These are phyloP conservation scores for Todus mexicanus DNA, from an alignment of 2,797 vertebrate species.

Conservation along the genomic window DNA sequence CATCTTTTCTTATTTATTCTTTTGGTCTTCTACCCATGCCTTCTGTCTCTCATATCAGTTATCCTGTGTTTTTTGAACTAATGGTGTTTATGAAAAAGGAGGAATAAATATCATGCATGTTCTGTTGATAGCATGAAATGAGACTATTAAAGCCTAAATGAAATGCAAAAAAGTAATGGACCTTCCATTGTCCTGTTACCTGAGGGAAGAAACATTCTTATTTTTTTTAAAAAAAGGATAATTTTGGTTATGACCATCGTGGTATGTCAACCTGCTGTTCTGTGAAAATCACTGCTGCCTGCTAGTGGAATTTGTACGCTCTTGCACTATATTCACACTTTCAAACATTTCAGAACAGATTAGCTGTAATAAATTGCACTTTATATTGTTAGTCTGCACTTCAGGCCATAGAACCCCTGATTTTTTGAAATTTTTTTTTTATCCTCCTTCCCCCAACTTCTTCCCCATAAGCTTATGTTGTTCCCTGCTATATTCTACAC, in stretches of 20 bases:
- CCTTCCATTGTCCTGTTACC: neutral
- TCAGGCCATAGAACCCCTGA: neutral
- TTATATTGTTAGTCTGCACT: neutral
- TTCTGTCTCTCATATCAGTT: neutral
- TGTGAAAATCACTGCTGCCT: neutral
- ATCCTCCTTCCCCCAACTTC: neutral
- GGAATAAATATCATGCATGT: neutral
- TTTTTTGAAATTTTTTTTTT: neutral
- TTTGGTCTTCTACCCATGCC: neutral
- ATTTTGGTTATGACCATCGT: neutral
- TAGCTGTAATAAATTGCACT: neutral
- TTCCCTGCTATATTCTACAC: neutral
- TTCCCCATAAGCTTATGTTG: accelerated
- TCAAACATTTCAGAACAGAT: neutral
- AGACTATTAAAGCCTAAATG: neutral
- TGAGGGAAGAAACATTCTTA: neutral
- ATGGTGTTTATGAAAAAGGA: neutral
- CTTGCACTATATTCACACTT: neutral
- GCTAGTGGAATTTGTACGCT: neutral
- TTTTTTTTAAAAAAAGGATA: neutral
- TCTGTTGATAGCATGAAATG: neutral
- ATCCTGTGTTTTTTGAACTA: neutral
- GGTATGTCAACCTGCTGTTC: neutral
- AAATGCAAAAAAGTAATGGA: neutral
- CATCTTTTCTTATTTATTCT: neutral